Base-by-base conservation (phyloP, 92 coral and sea anemone genomes). In the Porites cylindrica region DNA sequence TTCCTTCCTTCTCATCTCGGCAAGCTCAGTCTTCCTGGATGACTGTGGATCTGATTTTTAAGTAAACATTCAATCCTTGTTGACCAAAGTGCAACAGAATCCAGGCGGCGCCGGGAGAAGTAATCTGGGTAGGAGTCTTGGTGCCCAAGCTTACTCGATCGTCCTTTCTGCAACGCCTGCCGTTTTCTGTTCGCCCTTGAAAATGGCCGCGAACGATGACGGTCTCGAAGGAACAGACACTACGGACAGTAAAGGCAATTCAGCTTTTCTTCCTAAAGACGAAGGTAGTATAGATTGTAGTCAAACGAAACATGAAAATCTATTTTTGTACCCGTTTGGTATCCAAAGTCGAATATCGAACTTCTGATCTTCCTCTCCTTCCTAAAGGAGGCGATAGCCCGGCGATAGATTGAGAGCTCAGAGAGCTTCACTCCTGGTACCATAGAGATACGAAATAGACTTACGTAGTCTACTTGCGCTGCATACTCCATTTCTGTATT, bases 201-300 rank as follows among this genome's bases (percentile, higher is more conserved):
- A 80, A 51, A 82, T 82, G 86, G 86, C 32, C n/a, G 32, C 10
- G 2, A 43, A 8, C 21, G 51, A 82, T 6, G 85, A 29, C 12
- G 11, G 32, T 9, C 7, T 32, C 8, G 77, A 56, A 18, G 53
- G 71, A 70, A 56, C 29, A 29, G 85, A 81, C 52, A 5, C 77
- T 29, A 13, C 59, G 2, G 23, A 7, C 68, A 10, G 51, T 10
- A 83, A 17, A 51, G n/a, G 1, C 10, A 73, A 74, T 83, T 62
- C 73, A 8, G 51, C 87, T 51, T 38, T 83, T 19, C 50, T 74
- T 47, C 10, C 4, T 17, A 74, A 63, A 61, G 80, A 83, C 47
- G 87, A 83, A 51, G 87, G 81, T 82, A 23, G 5, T 47, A 26
- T 23, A 24, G 17, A 21, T 24, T 54, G 4, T 2, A 23, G 14